phyloP scores from a whole-genome alignment of 1,140 invertebrate genomes.

The Akabosia matsudoensis region DNA sequence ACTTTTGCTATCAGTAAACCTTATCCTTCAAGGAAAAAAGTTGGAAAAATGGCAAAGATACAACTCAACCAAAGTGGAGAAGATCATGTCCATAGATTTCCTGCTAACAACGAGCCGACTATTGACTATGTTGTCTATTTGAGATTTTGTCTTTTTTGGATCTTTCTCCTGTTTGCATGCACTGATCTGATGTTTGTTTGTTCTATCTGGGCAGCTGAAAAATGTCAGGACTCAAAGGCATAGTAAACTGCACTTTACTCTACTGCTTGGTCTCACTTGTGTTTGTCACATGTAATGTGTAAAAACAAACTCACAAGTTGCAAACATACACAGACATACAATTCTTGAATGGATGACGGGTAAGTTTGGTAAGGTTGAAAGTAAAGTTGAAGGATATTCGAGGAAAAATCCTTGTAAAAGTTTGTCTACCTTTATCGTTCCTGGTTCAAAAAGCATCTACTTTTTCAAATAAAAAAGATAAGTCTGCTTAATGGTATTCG shows the following conservation, averaged over 20 bases:
- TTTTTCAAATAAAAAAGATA: background rate
- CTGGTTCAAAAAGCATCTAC: background rate
- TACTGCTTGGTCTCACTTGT: too few relatives aligned
- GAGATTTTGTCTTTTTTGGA: too few relatives aligned
- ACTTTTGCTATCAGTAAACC: background rate
- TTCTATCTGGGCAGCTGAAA: too few relatives aligned
- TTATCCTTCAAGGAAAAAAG: background rate
- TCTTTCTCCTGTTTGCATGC: too few relatives aligned
- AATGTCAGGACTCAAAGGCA: too few relatives aligned
- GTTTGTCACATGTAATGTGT: background rate
- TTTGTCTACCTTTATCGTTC: constrained; percentile 21
- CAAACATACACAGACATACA: too few relatives aligned
- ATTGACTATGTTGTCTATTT: too few relatives aligned
- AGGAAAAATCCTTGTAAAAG: constrained; percentile 10
- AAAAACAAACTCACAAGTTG: background rate
- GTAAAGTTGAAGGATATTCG: constrained; percentile 14
- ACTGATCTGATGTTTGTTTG: too few relatives aligned
- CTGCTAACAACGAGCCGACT: background rate
- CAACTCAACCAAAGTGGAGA: background rate
- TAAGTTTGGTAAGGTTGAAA: constrained; percentile 5
- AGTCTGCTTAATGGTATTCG: too few relatives aligned
- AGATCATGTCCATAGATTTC: constrained; percentile 11
- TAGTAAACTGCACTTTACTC: too few relatives aligned
- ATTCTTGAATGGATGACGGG: background rate
- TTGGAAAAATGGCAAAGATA: background rate